Evolutionary conservation across 1,140 invertebrate species (phyloP).

Genomic region (Aricia agestis): DNA sequence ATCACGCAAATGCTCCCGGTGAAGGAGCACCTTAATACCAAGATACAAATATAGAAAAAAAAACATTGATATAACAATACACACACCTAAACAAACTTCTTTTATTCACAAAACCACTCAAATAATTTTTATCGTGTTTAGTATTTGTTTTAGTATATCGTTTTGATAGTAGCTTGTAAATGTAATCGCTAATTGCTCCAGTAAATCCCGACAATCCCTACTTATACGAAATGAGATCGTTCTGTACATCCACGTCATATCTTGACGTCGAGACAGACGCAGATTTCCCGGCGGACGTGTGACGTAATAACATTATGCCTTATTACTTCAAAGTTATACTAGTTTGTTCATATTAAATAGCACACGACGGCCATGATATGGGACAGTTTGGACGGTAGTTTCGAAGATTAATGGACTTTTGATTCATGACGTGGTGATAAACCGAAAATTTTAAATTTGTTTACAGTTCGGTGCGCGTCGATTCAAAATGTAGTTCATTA

Average conservation of each 20-base stretch:
- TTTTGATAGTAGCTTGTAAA: not conserved
- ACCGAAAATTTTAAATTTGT: too few relatives aligned
- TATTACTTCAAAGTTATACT: slow-evolving; percentile 19
- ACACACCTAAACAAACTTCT: too few relatives aligned
- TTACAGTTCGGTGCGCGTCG: too few relatives aligned
- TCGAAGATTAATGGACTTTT: not conserved
- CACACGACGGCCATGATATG: not conserved
- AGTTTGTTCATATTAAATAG: slow-evolving; percentile 16
- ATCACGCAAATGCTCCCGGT: too few relatives aligned
- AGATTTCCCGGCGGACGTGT: slow-evolving; percentile 27
- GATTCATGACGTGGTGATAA: not conserved
- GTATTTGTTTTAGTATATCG: too few relatives aligned
- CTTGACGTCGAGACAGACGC: slow-evolving; percentile 22
- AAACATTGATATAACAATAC: too few relatives aligned
- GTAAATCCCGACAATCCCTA: slow-evolving; percentile 27
- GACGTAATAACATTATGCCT: slow-evolving; percentile 12
- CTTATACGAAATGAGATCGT: slow-evolving; percentile 16
- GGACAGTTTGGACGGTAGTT: not conserved
- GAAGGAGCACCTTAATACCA: too few relatives aligned
- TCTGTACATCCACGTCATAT: slow-evolving; percentile 25
- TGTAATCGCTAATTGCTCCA: not conserved
- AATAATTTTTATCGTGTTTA: too few relatives aligned
- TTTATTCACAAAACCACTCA: too few relatives aligned
- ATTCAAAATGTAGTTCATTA: too few relatives aligned
- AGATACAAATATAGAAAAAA: too few relatives aligned